Evolutionary conservation across 37 sponge, comb jelly and placozoan genomes (phyloP).

Genomic region (Halisarca cf. caerulea): DNA sequence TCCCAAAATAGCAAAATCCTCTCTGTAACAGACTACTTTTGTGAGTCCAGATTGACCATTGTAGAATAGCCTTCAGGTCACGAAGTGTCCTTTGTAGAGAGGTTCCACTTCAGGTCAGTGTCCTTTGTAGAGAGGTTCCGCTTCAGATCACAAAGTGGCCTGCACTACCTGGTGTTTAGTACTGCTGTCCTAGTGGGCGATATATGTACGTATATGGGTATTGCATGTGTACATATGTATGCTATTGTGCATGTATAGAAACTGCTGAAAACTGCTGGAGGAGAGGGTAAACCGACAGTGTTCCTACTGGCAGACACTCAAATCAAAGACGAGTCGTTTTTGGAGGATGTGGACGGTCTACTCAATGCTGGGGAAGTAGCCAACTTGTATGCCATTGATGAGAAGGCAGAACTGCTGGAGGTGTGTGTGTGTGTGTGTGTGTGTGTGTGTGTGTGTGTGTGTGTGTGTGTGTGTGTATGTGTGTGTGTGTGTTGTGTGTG

Average conservation of each 20-base stretch:
- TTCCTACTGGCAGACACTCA: constrained; percentile 98
- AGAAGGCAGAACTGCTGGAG: constrained; percentile 96
- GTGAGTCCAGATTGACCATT: no score
- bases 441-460: no score
- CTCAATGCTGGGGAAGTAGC: constrained; percentile 99
- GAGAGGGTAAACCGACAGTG: constrained; percentile 90
- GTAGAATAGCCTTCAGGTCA: no score
- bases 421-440: constrained; percentile 34
- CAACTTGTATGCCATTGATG: constrained; percentile 93
- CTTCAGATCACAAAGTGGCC: no score
- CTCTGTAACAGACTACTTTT: no score
- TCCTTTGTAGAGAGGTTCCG: no score
- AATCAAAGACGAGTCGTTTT: constrained; percentile 95
- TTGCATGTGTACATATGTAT: neutral
- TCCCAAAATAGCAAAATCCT: no score
- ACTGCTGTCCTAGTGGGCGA: neutral
- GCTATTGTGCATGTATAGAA: neutral
- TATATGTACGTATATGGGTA: neutral
- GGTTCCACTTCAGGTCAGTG: no score
- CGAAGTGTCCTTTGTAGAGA: no score
- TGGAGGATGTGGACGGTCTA: constrained; percentile 97
- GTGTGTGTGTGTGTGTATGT: no score
- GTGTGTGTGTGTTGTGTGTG: no score
- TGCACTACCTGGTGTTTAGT: neutral
- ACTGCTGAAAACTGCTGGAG: constrained; percentile 67